Conservation (phyloP, 2,888 invertebrate species). For the Lasioglossum zephyrum region DNA sequence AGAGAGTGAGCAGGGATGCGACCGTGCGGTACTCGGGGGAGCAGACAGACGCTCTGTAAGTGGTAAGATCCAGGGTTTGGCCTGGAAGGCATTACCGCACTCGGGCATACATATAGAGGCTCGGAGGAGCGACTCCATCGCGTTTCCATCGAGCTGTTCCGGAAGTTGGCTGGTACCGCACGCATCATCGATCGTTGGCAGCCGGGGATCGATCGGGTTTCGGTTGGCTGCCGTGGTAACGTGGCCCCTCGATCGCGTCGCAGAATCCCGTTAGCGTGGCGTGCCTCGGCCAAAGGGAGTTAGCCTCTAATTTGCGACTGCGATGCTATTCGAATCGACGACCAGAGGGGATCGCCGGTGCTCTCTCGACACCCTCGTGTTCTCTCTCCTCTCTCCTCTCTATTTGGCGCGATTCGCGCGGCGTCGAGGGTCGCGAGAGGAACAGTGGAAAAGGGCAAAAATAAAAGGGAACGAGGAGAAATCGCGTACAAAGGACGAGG, state of each 20-base stretch:
- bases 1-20: not conserved
- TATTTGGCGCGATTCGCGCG: constrained; percentile 17
- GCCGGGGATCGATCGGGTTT: not conserved
- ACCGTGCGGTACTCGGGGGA: constrained; percentile 3
- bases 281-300: constrained; percentile 37
- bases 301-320: constrained; percentile 55
- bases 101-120: not conserved
- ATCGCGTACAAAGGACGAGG: constrained; percentile 19
- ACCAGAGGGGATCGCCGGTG: constrained; percentile 14
- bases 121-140: not conserved
- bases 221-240: constrained; percentile 30
- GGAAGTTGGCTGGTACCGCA: constrained; percentile 4
- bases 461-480: constrained; percentile 19
- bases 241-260: constrained; percentile 36
- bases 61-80: constrained; percentile 2
- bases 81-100: not conserved
- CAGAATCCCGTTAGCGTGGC: constrained; percentile 34
- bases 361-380: constrained; percentile 35
- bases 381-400: constrained; percentile 2
- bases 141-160: not conserved
- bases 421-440: constrained; percentile 16
- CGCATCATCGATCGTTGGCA: constrained; percentile 29
- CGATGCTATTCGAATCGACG: constrained; percentile 41
- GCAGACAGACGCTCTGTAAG: constrained; percentile 7
- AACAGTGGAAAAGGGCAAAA: constrained; percentile 20